Base-by-base conservation (phyloP, 2,888 invertebrate species). In the Heliconius charithonia region DNA sequence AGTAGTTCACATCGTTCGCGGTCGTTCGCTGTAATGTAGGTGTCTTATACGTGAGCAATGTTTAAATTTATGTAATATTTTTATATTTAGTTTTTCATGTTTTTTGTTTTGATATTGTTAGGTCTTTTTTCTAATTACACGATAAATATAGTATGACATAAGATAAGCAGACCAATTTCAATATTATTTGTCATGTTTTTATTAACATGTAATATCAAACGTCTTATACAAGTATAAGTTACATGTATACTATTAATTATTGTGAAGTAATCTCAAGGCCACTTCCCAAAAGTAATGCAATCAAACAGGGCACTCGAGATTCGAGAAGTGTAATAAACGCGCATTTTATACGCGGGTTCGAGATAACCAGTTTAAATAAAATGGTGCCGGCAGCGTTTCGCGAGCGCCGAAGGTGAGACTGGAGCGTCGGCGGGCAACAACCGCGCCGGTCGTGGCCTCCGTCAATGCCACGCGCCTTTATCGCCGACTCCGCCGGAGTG, bases 361-460 rank as follows among this genome's bases (percentile, higher is more conserved):
- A 70, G 73, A 79, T 80, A 81, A 81, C 81, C 79, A 69, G 81
- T 81, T 81, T 79, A 73, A 66, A 65, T 72, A 59, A 59, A 76
- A 69, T 75, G 79, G 83, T 69, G 62, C 75, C 76, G 62, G 25
- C 59, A 72, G 70, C 76, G 78, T 78, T 81, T 74, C 66, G 79
- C 56, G 79, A 71, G 45, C 77, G 75, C 65, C 77, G 79, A 78
- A 77, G 76, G 79, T 73, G 78, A 78, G 78, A 84, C 85, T 82
- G 86, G 85, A 89, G 89, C 89, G 90, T 90, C 87, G 92, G 89
- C 91, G 93, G 92, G 91, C 93, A 93, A 91, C 93, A 93, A 92
- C 93, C 93, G 92, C 91, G 80, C 85, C 84, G 88, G 90, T 91
- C 92, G 91, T 89, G 93, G 93, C 93, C 93, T 92, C 92, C 90